Evolutionary conservation across 2,797 vertebrate species (phyloP).

Genomic region (Sebastes steindachneri): DNA sequence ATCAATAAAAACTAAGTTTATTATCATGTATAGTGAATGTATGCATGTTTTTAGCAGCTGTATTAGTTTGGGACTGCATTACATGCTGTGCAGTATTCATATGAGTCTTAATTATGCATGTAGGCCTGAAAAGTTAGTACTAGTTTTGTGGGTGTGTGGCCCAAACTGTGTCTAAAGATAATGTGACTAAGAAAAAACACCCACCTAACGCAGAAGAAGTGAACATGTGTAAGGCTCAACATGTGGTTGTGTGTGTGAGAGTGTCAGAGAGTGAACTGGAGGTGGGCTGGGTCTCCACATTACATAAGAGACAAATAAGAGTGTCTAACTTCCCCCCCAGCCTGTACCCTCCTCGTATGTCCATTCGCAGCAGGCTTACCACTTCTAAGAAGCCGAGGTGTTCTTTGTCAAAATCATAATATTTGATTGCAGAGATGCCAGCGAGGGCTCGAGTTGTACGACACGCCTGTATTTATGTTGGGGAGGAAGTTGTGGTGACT

Average conservation of each 20-base stretch:
- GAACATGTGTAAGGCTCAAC: slow-evolving; percentile 35
- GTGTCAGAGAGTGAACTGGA: slow-evolving; percentile 33
- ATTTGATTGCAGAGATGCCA: slow-evolving; percentile 37
- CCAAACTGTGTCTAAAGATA: not conserved
- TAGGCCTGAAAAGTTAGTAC: not conserved
- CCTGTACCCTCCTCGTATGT: slow-evolving; percentile 38
- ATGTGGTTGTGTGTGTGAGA: slow-evolving; percentile 48
- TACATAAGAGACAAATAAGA: slow-evolving; percentile 61
- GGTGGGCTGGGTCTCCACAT: slow-evolving; percentile 59
- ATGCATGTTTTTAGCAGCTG: not conserved
- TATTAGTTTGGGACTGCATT: not conserved
- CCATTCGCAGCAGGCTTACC: slow-evolving; percentile 33
- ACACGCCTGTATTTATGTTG: slow-evolving; percentile 52
- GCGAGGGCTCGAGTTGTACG: slow-evolving; percentile 9
- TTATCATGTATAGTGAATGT: not conserved
- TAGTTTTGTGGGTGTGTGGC: not conserved
- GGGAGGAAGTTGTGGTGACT: slow-evolving; percentile 71
- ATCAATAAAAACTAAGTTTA: not conserved
- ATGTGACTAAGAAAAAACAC: not conserved
- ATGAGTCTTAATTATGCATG: not conserved
- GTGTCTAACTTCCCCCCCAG: slow-evolving; percentile 37
- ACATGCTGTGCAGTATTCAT: not conserved
- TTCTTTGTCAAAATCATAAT: slow-evolving; percentile 45
- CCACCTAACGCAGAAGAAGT: slow-evolving; percentile 19
- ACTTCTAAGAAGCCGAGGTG: slow-evolving; percentile 12